Conservation (phyloP, 2,797 vertebrate species). For the Nannoperca obscura region DNA sequence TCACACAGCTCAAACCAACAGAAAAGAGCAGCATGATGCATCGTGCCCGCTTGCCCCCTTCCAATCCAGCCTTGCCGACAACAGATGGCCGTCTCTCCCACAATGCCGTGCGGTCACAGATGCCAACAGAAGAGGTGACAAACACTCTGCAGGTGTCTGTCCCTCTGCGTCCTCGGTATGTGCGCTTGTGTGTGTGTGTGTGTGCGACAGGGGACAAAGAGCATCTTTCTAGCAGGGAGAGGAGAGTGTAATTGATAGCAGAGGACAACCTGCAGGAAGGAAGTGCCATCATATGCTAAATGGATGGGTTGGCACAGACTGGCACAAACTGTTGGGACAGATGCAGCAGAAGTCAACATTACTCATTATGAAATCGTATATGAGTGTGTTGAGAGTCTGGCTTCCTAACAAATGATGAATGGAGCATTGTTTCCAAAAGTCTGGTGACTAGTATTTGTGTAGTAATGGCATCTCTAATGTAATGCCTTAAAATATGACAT, state of each 20-base stretch:
- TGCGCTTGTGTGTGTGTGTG: conserved; percentile 34
- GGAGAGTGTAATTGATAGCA: conserved; percentile 79
- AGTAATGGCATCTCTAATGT: neutral
- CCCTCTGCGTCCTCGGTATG: conserved; percentile 65
- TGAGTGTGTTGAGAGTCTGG: conserved; percentile 24
- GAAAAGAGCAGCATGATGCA: conserved; percentile 78
- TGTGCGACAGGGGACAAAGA: conserved; percentile 65
- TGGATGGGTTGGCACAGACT: conserved; percentile 69
- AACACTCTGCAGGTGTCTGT: conserved; percentile 85
- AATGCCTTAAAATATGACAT: neutral
- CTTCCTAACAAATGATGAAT: conserved; percentile 6
- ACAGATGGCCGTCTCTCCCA: conserved; percentile 82
- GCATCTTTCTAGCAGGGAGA: conserved; percentile 73
- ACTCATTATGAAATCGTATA: conserved; percentile 49
- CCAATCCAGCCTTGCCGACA: conserved; percentile 70
- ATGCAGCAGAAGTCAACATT: conserved; percentile 52
- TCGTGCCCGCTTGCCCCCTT: conserved; percentile 69
- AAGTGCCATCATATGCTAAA: conserved; percentile 73
- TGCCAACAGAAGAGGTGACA: conserved; percentile 84
- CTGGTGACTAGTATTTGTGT: neutral
- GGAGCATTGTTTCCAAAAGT: conserved; percentile 10
- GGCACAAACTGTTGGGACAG: conserved; percentile 64
- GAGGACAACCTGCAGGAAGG: conserved; percentile 79
- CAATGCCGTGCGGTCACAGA: conserved; percentile 79
- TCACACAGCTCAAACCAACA: conserved; percentile 64